Percentiles rank a stretch among this genome's conserved stretches.
Conservation (phyloP, 2,888 invertebrate genomes). For the Napeogenes inachia region DNA sequence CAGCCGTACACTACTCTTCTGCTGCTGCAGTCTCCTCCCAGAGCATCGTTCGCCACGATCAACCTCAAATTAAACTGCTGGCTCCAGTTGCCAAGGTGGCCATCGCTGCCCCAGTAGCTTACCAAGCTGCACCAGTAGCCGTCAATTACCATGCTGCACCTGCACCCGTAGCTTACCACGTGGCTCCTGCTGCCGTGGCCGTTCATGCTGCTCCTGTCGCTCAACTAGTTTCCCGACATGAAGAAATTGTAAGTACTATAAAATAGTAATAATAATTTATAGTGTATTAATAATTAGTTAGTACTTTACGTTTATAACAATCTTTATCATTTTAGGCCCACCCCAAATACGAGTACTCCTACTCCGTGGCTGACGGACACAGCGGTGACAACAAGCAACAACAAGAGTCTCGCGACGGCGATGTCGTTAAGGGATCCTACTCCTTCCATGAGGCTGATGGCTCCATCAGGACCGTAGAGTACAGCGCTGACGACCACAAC, state of each 20-base stretch:
- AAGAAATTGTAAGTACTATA: slow-evolving; percentile 33
- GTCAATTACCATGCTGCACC: slow-evolving; percentile 34
- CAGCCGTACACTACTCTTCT: slow-evolving; percentile 47
- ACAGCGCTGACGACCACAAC: slow-evolving; percentile 70
- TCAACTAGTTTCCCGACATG: slow-evolving; percentile 40
- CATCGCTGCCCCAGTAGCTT: slow-evolving; percentile 36
- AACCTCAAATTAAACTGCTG: slow-evolving; percentile 41
- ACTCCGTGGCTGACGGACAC: slow-evolving; percentile 76
- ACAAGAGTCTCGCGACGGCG: slow-evolving; percentile 71
- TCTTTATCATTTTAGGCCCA: slow-evolving; percentile 44
- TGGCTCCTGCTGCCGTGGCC: slow-evolving; percentile 39
- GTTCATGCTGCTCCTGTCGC: slow-evolving; percentile 33
- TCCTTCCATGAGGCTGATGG: slow-evolving; percentile 71
- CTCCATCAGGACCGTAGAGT: slow-evolving; percentile 69
- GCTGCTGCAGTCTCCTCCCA: slow-evolving; percentile 59
- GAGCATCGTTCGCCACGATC: slow-evolving; percentile 60
- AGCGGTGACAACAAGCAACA: slow-evolving; percentile 78
- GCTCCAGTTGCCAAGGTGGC: slow-evolving; percentile 41
- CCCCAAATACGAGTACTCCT: slow-evolving; percentile 72
- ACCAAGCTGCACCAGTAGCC: slow-evolving; percentile 31
- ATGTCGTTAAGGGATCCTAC: slow-evolving; percentile 70
- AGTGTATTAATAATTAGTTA: too few species aligned
- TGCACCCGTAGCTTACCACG: slow-evolving; percentile 44
- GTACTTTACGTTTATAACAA: too few species aligned
- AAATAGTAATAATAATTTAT: neutral